Evolutionary conservation across 1,140 invertebrate species (phyloP).

Genomic region (Sesamia nonagrioides): DNA sequence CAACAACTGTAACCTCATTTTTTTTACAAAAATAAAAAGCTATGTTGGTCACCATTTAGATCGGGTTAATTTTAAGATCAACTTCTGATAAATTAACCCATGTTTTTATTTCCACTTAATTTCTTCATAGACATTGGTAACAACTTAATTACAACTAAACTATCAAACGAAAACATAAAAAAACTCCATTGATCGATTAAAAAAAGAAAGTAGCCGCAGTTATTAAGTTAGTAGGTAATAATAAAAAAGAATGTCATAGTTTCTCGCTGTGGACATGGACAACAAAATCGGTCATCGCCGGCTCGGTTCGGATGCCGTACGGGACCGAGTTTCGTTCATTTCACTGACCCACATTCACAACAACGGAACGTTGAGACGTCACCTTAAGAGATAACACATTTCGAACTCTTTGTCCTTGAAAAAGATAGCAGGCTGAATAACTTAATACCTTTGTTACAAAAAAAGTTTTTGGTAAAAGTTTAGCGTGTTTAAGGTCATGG

Average conservation of each 20-base stretch:
- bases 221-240: conserved; percentile 57
- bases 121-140: background rate
- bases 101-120: background rate
- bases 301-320: conserved; percentile 79
- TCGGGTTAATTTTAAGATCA: too few relatives aligned
- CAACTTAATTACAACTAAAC: background rate
- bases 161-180: background rate
- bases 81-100: too few relatives aligned
- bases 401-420: conserved; percentile 46
- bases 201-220: conserved; percentile 51
- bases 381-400: conserved; percentile 41
- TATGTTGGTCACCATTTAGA: too few relatives aligned
- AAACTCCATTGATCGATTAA: too few relatives aligned
- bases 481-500: background rate
- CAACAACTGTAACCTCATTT: too few relatives aligned
- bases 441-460: background rate
- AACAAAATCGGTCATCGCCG: conserved; percentile 74
- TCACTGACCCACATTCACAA: conserved; percentile 84
- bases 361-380: conserved; percentile 67
- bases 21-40: too few relatives aligned
- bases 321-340: conserved; percentile 83
- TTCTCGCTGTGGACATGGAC: conserved; percentile 60
- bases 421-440: conserved; percentile 4
- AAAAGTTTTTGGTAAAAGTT: background rate
- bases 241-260: conserved; percentile 69